Evolutionary conservation across 2,113 vertebrate species (phyloP).

Genomic region (Oncorhynchus masou): DNA sequence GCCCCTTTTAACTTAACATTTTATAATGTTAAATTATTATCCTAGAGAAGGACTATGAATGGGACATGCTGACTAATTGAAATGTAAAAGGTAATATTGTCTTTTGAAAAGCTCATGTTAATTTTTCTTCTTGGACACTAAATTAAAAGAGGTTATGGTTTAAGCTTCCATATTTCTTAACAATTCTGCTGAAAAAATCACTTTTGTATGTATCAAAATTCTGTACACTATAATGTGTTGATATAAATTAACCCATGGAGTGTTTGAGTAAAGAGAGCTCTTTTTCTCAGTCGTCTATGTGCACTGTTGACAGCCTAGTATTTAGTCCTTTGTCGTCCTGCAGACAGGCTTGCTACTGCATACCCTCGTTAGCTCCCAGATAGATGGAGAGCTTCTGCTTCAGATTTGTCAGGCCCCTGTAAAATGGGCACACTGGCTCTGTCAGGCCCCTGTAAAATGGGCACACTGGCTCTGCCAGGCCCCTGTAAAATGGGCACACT

Average conservation of each 20-base stretch:
- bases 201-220: too few relatives aligned
- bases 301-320: too few relatives aligned
- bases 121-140: not conserved
- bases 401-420: not conserved
- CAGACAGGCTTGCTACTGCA: not conserved
- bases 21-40: not conserved
- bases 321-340: not conserved
- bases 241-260: too few relatives aligned
- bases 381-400: not conserved
- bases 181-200: not conserved
- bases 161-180: not conserved
- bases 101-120: not conserved
- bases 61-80: not conserved
- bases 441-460: too few relatives aligned
- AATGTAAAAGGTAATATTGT: slow-evolving; percentile 3
- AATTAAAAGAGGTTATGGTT: not conserved
- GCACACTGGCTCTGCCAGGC: too few relatives aligned
- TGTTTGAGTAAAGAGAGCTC: not conserved
- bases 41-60: not conserved
- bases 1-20: not conserved
- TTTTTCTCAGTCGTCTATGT: not conserved
- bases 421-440: too few relatives aligned
- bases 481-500: too few relatives aligned
- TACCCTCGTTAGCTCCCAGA: not conserved
- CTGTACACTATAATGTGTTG: too few relatives aligned